phyloP scores from a whole-genome alignment of 2,113 vertebrate genomes.

The Psammodynastes pulverulentus region DNA sequence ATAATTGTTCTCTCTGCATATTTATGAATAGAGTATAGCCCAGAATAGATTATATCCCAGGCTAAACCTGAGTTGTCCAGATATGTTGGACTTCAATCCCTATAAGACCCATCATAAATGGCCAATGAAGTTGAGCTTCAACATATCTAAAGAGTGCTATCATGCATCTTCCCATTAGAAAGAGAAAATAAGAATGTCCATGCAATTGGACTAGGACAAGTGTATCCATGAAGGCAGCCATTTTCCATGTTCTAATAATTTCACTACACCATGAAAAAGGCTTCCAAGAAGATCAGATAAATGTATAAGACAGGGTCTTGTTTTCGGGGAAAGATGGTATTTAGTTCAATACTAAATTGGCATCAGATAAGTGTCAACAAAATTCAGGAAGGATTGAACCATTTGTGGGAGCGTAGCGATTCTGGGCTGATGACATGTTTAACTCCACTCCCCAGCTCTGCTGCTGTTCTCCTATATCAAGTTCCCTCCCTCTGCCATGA shows the following conservation, averaged over 20 bases:
- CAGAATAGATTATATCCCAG: background rate
- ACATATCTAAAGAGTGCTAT: background rate
- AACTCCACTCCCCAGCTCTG: background rate
- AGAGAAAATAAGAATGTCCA: background rate
- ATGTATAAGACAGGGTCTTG: too few species aligned
- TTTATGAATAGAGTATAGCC: background rate
- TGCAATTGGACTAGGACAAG: background rate
- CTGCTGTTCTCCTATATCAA: background rate
- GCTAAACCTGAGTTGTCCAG: background rate
- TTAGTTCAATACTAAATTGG: background rate
- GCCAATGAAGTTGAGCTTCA: background rate
- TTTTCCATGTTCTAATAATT: background rate
- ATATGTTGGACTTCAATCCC: background rate
- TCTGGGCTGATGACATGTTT: background rate
- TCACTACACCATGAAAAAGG: background rate
- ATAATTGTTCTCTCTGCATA: background rate
- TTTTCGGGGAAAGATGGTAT: too few species aligned
- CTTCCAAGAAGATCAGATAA: background rate
- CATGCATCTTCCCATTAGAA: background rate
- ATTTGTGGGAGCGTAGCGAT: background rate
- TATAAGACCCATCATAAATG: background rate
- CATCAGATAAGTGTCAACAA: background rate
- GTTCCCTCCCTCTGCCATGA: background rate
- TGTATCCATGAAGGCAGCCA: background rate
- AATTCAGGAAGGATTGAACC: background rate